Evolutionary conservation across 1,140 invertebrate genomes (phyloP).

Genomic region (Drosophila nebulosa): DNA sequence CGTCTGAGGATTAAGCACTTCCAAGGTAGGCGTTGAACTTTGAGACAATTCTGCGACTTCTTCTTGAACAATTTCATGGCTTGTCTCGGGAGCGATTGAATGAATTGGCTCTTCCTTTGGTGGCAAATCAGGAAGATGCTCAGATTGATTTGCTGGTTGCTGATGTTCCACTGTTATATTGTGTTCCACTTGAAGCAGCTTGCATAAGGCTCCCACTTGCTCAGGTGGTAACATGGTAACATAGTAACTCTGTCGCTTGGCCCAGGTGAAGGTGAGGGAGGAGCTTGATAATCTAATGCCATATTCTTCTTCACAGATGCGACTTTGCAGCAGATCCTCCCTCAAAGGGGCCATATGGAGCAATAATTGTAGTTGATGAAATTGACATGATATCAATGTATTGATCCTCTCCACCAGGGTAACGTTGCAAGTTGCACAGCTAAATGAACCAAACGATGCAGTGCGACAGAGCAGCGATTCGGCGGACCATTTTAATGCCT

Average conservation of each 20-base stretch:
- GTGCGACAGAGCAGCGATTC: slow-evolving; percentile 55
- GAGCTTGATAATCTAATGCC: slow-evolving; percentile 25
- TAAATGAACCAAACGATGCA: slow-evolving; percentile 44
- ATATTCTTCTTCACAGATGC: slow-evolving; percentile 56
- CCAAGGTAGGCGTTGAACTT: slow-evolving; percentile 1
- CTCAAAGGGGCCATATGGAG: slow-evolving; percentile 46
- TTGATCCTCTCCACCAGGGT: slow-evolving; percentile 58
- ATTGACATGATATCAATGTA: slow-evolving; percentile 62
- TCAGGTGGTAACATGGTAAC: slow-evolving; percentile 84
- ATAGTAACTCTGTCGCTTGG: slow-evolving; percentile 81
- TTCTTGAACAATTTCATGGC: slow-evolving; percentile 13
- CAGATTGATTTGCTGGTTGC: not conserved
- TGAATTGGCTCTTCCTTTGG: slow-evolving; percentile 32
- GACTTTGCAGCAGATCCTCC: slow-evolving; percentile 51
- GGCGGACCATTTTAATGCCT: slow-evolving; percentile 30
- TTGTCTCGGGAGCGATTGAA: not conserved
- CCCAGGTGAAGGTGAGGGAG: slow-evolving; percentile 21
- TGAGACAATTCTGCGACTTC: not conserved
- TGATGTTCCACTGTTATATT: not conserved
- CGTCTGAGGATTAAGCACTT: slow-evolving; percentile 19
- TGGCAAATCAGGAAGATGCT: slow-evolving; percentile 12
- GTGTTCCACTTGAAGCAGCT: slow-evolving; percentile 44
- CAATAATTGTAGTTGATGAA: slow-evolving; percentile 50
- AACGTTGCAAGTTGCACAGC: slow-evolving; percentile 57
- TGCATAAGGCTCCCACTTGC: slow-evolving; percentile 88